Conservation (phyloP, 2,888 invertebrate species). For the Spilarctia lutea region DNA sequence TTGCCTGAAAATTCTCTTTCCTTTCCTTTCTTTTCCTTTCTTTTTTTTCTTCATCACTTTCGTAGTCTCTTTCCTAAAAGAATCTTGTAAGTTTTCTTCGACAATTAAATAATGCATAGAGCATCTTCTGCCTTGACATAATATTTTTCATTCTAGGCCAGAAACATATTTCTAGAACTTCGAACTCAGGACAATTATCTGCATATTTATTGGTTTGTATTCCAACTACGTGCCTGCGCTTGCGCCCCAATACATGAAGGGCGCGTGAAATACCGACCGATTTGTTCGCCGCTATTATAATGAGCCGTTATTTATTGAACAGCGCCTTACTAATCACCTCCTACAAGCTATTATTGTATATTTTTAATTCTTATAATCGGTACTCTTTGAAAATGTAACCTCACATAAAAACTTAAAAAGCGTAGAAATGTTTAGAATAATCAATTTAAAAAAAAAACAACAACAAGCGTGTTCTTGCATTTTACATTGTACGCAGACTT, state of each 20-base stretch:
- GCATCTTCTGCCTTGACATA: no score
- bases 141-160: background rate
- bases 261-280: conserved; percentile 77
- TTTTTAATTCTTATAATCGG: conserved; percentile 3
- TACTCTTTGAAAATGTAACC: background rate
- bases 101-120: no score
- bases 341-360: conserved; percentile 48
- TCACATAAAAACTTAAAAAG: background rate
- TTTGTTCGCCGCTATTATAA: conserved; percentile 76
- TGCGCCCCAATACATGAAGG: conserved; percentile 49
- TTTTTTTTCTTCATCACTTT: no score
- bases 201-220: background rate
- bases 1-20: no score
- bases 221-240: conserved; percentile 60
- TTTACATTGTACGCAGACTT: no score
- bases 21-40: no score
- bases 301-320: conserved; percentile 83
- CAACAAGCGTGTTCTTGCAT: no score
- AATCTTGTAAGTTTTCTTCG: background rate
- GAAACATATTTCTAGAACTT: background rate
- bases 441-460: background rate
- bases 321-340: conserved; percentile 73
- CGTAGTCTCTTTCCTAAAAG: no score
- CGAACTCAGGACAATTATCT: background rate
- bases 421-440: background rate